Evolutionary conservation across 2,113 vertebrate species (phyloP).

Genomic region (Bos javanicus): DNA sequence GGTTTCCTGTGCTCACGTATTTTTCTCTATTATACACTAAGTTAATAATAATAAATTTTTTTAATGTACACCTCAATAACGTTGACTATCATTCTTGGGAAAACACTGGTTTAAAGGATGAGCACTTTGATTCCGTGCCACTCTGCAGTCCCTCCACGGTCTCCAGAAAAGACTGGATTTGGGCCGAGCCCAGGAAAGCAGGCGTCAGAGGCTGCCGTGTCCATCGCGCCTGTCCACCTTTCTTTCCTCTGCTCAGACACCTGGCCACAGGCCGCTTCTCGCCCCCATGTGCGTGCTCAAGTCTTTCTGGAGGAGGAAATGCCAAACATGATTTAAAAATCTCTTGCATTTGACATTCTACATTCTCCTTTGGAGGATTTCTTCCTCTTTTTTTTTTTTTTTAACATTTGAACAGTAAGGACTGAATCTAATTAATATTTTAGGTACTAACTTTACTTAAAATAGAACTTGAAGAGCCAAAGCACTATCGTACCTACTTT

Average conservation of each 20-base stretch:
- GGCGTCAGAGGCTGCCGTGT: neutral
- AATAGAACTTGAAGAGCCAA: neutral
- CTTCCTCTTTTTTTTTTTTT: neutral
- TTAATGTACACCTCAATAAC: neutral
- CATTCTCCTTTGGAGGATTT: neutral
- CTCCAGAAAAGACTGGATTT: neutral
- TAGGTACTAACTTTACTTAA: neutral
- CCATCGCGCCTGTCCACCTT: fast-evolving
- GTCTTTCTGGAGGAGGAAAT: neutral
- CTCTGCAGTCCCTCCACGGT: neutral
- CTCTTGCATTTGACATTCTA: neutral
- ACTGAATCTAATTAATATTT: constrained; percentile 21
- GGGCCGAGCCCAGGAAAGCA: neutral
- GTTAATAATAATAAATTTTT: neutral
- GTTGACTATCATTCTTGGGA: neutral
- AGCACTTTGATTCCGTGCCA: no score
- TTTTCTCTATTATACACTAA: neutral
- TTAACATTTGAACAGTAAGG: neutral
- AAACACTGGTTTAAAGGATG: neutral
- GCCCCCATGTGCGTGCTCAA: neutral
- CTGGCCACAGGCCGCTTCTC: neutral
- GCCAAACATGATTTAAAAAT: neutral
- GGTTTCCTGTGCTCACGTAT: neutral
- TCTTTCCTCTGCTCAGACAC: neutral
- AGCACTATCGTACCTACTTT: neutral